Evolutionary conservation across 2,797 vertebrate species (phyloP).

Genomic region (Rhadinocentrus ornatus): DNA sequence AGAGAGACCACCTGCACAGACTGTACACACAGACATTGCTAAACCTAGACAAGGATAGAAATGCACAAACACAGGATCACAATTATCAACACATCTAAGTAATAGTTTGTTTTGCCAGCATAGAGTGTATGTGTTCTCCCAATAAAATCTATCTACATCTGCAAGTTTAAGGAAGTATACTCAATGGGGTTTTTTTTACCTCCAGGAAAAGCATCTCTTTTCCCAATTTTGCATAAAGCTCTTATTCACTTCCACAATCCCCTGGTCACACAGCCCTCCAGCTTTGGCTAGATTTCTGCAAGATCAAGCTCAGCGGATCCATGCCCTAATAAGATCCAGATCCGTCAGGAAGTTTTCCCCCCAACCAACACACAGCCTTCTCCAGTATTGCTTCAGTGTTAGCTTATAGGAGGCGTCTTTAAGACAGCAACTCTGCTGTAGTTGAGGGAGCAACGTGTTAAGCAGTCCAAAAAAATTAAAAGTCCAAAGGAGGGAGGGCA

Average conservation of each 20-base stretch:
- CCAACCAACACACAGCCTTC: neutral
- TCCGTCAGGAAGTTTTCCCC: conserved; percentile 37
- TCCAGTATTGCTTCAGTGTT: conserved; percentile 13
- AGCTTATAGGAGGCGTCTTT: conserved; percentile 9
- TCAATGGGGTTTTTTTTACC: conserved; percentile 60
- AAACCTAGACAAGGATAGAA: neutral
- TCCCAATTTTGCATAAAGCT: conserved; percentile 45
- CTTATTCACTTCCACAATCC: conserved; percentile 36
- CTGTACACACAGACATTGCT: conserved; percentile 9
- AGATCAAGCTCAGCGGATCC: conserved; percentile 41
- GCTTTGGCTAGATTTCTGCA: conserved; percentile 50
- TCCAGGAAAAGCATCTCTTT: conserved; percentile 66
- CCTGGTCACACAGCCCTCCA: conserved; percentile 16
- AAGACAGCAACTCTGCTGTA: neutral
- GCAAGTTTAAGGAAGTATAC: conserved; percentile 1
- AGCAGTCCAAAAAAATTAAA: conserved; percentile 11
- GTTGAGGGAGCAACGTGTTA: conserved; percentile 16
- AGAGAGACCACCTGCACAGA: conserved; percentile 62
- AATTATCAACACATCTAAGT: conserved; percentile 1
- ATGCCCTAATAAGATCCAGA: conserved; percentile 64
- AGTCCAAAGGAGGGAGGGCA: conserved; percentile 46
- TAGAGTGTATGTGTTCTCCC: neutral
- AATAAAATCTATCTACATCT: conserved; percentile 4
- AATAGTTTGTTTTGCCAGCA: conserved; percentile 8
- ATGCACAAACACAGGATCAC: conserved; percentile 1